Conservation (phyloP, 2,797 vertebrate species). For the Phrynocephalus vlangalii region DNA sequence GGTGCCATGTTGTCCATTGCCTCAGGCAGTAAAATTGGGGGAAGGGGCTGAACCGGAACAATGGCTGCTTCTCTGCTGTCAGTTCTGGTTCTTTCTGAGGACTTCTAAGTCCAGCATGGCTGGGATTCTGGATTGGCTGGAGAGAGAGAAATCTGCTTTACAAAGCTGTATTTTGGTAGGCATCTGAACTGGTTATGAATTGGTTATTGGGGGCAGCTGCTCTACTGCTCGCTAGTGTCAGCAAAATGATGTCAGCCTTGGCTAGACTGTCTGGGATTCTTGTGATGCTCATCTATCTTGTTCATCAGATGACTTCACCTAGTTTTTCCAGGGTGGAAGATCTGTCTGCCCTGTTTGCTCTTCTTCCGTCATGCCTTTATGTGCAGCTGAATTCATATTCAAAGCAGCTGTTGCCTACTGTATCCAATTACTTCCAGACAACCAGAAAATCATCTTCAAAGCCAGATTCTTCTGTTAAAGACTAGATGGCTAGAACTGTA, state of each 20-base stretch:
- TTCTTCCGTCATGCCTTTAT: constrained; percentile 1
- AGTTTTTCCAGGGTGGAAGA: constrained; percentile 27
- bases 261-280: constrained; percentile 13
- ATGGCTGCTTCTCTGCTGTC: not conserved
- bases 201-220: constrained; percentile 7
- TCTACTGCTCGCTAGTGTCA: not conserved
- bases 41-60: too few relatives aligned
- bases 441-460: constrained; percentile 40
- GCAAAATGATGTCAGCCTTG: not conserved
- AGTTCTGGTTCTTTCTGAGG: not conserved
- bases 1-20: not conserved
- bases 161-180: not conserved
- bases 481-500: constrained; percentile 18
- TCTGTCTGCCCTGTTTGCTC: constrained; percentile 29
- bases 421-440: constrained; percentile 40
- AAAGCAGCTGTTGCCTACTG: constrained; percentile 54
- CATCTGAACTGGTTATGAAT: not conserved
- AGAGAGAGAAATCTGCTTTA: not conserved
- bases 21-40: not conserved
- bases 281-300: not conserved
- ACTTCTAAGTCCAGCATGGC: not conserved
- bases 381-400: constrained; percentile 53
- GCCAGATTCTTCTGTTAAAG: constrained; percentile 3
- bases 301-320: not conserved
- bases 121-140: constrained; percentile 17